phyloP scores from a whole-genome alignment of 2,888 invertebrate genomes.

The Colletes collaris region DNA sequence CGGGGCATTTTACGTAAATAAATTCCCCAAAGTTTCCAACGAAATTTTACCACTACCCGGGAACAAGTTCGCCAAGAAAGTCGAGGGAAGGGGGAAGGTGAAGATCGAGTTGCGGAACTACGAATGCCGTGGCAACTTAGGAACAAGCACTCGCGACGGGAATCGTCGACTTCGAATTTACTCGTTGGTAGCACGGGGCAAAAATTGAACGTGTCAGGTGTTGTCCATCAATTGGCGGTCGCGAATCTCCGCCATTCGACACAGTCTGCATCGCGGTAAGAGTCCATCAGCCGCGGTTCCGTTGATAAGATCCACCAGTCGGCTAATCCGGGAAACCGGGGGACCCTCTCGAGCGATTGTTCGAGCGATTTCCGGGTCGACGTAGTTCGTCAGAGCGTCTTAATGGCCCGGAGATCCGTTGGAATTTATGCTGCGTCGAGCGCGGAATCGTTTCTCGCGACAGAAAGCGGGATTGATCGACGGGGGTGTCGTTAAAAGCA shows the following conservation, averaged over 20 bases:
- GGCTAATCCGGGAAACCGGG: constrained; percentile 3
- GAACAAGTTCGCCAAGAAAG: constrained; percentile 10
- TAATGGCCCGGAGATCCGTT: not conserved
- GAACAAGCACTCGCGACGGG: not conserved
- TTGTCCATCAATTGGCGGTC: not conserved
- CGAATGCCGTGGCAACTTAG: constrained; percentile 25
- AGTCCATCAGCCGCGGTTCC: not conserved
- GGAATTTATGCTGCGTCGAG: not conserved
- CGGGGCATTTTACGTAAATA: constrained; percentile 42
- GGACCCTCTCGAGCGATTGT: not conserved
- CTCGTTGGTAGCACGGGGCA: not conserved
- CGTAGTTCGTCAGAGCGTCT: constrained; percentile 3
- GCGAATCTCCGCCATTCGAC: not conserved
- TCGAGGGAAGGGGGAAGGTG: not conserved
- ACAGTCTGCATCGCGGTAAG: not conserved
- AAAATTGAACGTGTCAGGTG: constrained; percentile 20
- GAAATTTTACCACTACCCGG: constrained; percentile 15
- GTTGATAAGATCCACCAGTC: not conserved
- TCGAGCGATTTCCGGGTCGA: not conserved
- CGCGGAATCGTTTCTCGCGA: not conserved
- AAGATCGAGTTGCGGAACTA: constrained; percentile 47
- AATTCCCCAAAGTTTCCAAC: constrained; percentile 43
- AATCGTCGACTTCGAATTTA: constrained; percentile 2
- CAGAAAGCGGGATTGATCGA: constrained; percentile 14
- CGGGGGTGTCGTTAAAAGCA: constrained; percentile 17